A percentile compares a stretch with the other conserved stretches of the same genome.
phyloP scores from a whole-genome alignment of 2,888 invertebrate genomes.

The Orchesellides sinensis region DNA sequence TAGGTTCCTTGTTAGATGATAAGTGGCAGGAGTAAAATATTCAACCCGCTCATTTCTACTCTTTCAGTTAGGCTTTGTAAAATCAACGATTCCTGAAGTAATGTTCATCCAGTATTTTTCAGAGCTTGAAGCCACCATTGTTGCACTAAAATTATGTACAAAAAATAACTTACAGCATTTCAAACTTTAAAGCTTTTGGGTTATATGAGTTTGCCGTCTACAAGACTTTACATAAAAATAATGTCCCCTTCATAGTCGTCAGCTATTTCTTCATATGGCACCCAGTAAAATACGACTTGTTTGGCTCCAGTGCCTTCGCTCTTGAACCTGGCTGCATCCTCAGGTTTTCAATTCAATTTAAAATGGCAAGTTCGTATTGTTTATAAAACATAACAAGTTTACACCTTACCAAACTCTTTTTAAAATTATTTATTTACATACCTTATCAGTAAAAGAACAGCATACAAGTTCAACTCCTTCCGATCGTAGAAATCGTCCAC shows the following conservation, averaged over 20 bases:
- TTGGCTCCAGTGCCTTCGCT: not conserved
- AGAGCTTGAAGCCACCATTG: slow-evolving; percentile 10
- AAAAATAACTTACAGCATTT: too few relatives aligned
- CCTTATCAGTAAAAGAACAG: slow-evolving; percentile 44
- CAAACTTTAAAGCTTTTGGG: too few relatives aligned
- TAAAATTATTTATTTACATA: not conserved
- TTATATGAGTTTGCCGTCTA: too few relatives aligned
- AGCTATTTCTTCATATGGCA: slow-evolving; percentile 8
- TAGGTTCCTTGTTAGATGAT: too few relatives aligned
- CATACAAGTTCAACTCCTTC: slow-evolving; percentile 25
- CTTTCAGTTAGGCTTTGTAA: too few relatives aligned
- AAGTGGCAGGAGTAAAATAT: too few relatives aligned
- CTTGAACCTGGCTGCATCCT: slow-evolving; percentile 43
- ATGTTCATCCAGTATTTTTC: slow-evolving; percentile 40
- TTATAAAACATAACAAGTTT: not conserved
- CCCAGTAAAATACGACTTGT: slow-evolving; percentile 43
- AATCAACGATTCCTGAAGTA: not conserved
- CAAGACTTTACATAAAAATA: slow-evolving; percentile 31
- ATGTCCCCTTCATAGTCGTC: slow-evolving; percentile 45
- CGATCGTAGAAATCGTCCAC: slow-evolving; percentile 33
- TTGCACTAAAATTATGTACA: not conserved
- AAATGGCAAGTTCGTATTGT: too few relatives aligned
- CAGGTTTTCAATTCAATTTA: not conserved
- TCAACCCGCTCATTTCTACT: too few relatives aligned
- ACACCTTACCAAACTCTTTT: too few relatives aligned